Evolutionary conservation across 2,797 vertebrate genomes (phyloP), one percentile per base, ranked within the genome.

Genomic region (Pogonophryne albipinna): DNA sequence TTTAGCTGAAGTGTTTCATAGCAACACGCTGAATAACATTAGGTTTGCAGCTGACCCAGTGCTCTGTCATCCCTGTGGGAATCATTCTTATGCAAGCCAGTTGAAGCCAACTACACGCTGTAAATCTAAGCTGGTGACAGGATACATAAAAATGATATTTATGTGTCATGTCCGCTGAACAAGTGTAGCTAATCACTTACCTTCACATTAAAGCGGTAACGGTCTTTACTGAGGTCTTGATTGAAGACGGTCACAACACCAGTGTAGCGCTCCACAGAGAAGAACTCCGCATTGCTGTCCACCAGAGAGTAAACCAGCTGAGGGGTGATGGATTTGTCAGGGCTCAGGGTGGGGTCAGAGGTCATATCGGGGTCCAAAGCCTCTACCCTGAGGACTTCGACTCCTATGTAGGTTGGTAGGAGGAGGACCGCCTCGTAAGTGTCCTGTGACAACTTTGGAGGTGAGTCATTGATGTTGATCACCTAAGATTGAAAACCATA

Each of bases 381-480:
- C 64, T 97, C 96, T 19, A 99, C 81, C 0, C 66, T 93, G 50
- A 97, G 91, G 76, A 97, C 94, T 84, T 96, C 95, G 3, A 99
- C 96, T 0, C 97, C 96, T 83, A 82, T 87, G 64, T 97, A 99
- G 1, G 97, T 97, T 11, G 98, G 98, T 86, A 98, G 87, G 45
- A 99, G 89, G 84, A 99, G 52, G 2, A 97, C 93, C 0, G 95
- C 86, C 79, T 99, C 97, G 0, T 98, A 99, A 0, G 94, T 76
- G 16, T 97, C 94, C 89, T 92, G 94, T 23, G 95, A 95, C 88
- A 99, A 98, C 85, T 95, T 95, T 2, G 98, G 98, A 44, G 97
- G 96, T n/a, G 97, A 98, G 86, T 99, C 98, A 57, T 99, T 99
- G 85, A 98, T 95, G 92, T 99, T 98, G 74, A 97, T 90, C 67